Conservation (phyloP, 2,113 vertebrate species). For the Galeopterus variegatus region DNA sequence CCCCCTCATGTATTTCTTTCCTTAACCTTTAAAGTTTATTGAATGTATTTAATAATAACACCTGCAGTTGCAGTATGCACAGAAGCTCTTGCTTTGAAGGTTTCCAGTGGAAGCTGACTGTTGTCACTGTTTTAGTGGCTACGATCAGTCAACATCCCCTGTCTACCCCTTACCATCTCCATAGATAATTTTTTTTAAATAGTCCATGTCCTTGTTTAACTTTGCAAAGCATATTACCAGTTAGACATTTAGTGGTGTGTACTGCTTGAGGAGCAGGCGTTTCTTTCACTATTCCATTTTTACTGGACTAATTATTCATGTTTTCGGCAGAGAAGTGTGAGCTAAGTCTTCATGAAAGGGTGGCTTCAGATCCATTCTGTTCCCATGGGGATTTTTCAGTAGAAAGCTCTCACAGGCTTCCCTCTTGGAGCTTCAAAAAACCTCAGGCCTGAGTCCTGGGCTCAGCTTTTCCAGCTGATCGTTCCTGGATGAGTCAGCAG, state of each 20-base stretch:
- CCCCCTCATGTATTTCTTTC: not conserved
- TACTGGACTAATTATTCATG: not conserved
- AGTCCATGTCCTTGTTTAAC: not conserved
- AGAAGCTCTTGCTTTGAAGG: not conserved
- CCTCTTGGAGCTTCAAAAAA: not conserved
- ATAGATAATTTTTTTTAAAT: not conserved
- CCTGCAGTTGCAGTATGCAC: not conserved
- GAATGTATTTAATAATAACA: not conserved
- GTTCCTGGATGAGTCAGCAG: not conserved
- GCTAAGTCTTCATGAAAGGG: not conserved
- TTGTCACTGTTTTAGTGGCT: not conserved
- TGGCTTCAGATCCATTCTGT: not conserved
- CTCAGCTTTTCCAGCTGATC: not conserved
- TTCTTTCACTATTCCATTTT: not conserved
- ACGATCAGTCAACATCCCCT: not conserved
- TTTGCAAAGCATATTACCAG: not conserved
- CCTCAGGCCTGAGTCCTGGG: rapidly evolving
- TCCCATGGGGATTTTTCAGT: not conserved
- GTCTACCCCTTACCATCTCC: not conserved
- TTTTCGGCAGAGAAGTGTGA: not conserved
- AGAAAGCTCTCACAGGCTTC: not conserved
- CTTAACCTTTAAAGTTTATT: not conserved
- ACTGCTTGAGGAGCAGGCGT: not conserved
- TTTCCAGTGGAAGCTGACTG: not conserved
- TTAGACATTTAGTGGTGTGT: not conserved